Evolutionary conservation across 2,888 invertebrate genomes (phyloP).

Genomic region (Drosophila parthenogenetica): DNA sequence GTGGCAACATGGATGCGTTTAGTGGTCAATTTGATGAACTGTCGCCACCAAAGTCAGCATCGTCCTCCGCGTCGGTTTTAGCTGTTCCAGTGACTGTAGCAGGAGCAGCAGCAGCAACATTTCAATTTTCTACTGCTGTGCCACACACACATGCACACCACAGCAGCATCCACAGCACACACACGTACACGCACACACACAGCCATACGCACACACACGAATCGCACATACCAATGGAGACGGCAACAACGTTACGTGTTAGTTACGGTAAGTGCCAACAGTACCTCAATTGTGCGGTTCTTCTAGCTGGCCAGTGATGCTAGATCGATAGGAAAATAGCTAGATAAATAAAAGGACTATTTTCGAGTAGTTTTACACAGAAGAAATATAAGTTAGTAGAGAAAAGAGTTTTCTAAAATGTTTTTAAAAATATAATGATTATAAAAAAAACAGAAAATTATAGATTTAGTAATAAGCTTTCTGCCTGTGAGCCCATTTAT

Average conservation of each 20-base stretch:
- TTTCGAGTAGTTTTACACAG: too few relatives aligned
- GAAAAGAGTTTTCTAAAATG: too few relatives aligned
- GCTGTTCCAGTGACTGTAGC: neutral
- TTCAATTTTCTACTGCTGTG: constrained; percentile 46
- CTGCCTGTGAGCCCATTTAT: too few relatives aligned
- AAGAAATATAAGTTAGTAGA: too few relatives aligned
- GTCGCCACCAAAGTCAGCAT: constrained; percentile 12
- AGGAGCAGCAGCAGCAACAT: constrained; percentile 18
- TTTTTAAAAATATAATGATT: too few relatives aligned
- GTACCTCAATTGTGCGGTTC: too few relatives aligned
- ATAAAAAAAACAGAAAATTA: too few relatives aligned
- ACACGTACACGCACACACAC: constrained; percentile 3
- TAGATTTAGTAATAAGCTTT: too few relatives aligned
- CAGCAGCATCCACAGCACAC: neutral
- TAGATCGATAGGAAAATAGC: too few relatives aligned
- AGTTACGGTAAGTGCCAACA: constrained; percentile 55
- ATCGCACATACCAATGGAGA: constrained; percentile 18
- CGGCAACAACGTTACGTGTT: constrained; percentile 48
- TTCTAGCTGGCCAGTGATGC: too few relatives aligned
- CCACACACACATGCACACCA: constrained; percentile 19
- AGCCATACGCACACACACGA: constrained; percentile 3
- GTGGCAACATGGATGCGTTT: constrained; percentile 24
- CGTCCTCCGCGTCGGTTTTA: neutral
- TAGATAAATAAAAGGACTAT: too few relatives aligned
- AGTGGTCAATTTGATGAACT: constrained; percentile 38